phyloP scores from a whole-genome alignment of 1,140 invertebrate genomes.

The Drosophila mauritiana region DNA sequence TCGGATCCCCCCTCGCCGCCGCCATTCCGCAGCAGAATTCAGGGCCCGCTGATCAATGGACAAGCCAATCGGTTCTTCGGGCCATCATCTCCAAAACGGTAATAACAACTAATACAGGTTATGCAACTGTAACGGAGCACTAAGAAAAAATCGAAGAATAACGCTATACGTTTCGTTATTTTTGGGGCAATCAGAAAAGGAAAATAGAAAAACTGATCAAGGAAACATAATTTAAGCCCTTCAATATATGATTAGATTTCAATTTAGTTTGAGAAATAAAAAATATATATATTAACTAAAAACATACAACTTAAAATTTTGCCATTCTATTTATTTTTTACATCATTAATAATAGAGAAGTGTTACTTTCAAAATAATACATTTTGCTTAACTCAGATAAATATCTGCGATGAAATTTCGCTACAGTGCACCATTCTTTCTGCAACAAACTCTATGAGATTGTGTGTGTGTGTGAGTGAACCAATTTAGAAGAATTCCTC shows the following conservation, averaged over 20 bases:
- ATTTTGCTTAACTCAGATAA: background rate
- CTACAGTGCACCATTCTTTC: slow-evolving; percentile 14
- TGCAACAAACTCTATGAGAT: background rate
- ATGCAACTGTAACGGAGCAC: slow-evolving; percentile 68
- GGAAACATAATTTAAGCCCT: too few species aligned
- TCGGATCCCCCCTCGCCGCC: background rate
- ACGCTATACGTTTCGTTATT: too few species aligned
- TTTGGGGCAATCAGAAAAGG: background rate
- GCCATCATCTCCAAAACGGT: slow-evolving; percentile 67
- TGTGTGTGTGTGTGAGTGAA: slow-evolving; percentile 21
- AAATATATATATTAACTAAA: too few species aligned
- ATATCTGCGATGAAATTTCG: background rate
- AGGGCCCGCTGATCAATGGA: slow-evolving; percentile 63
- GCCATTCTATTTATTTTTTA: too few species aligned
- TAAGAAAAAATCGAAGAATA: slow-evolving; percentile 8
- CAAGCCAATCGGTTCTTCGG: slow-evolving; percentile 46
- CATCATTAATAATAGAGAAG: too few species aligned
- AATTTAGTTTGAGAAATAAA: too few species aligned
- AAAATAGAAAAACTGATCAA: too few species aligned
- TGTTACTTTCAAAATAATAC: too few species aligned
- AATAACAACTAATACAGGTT: slow-evolving; percentile 82
- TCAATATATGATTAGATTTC: too few species aligned
- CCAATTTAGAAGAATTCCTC: slow-evolving; percentile 50
- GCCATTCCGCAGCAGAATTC: background rate
- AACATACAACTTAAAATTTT: too few species aligned